Base-by-base conservation (phyloP, 2,888 invertebrate genomes). In the Tenthredo notha region DNA sequence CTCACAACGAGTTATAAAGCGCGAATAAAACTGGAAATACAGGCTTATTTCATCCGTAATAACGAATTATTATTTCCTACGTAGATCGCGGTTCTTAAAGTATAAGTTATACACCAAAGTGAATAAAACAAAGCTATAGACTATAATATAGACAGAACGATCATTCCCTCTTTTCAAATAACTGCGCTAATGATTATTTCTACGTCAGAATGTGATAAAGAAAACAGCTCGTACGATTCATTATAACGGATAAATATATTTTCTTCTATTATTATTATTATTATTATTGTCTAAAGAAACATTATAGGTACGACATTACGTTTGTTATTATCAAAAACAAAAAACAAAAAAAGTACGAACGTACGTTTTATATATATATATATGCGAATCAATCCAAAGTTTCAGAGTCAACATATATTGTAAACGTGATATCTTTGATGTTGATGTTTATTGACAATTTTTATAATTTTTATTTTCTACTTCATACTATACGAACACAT, bases 11-110 rank as follows among this genome's bases (percentile, higher is more conserved):
- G 40, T 33, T 80, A 54, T 80, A 61, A n/a, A 80, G 72, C 72
- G 72, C 72, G 72, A 58, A 61, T 61, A 80, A 80, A 80, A 80
- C 80, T 61, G 80, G 80, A 80, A 80, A 80, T 80, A 80, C 80
- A 40, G 80, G 80, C 33, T 80, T 15, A 21, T 21, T 18, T 54
- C 77, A 18, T 29, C 54, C 18, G 77, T 21, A 54, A 33, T 18
- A 29, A 54, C 77, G 50, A 54, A 77, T 74, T 43, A 40, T 43
- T 43, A 43, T 43, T 74, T 74, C 21, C 40, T 74, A 37, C 40
- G 29, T 2, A 33, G 67, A 15, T 25, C 18, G 29, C 67, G 67
- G 29, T 67, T 29, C 18, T 33, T 15, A n/a, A 7, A 54, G 54
- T n/a, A 50, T 6, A 50, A n/a, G n/a, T 54, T 54, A 54, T n/a